Evolutionary conservation across 2,113 vertebrate genomes (phyloP).

Genomic region (Isurus oxyrinchus): DNA sequence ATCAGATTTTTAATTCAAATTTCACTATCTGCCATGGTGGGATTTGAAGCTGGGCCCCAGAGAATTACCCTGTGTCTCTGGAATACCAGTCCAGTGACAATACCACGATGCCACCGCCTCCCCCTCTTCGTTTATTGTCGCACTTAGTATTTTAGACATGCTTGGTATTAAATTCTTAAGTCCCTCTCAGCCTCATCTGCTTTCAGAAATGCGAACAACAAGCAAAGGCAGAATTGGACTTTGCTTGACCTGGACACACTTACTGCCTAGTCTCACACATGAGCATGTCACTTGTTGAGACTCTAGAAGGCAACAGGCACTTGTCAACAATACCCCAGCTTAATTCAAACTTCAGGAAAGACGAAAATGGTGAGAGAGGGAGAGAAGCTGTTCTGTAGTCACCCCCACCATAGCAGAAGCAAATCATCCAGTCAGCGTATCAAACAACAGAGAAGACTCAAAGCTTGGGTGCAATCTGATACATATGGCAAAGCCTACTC

Average conservation of each 20-base stretch:
- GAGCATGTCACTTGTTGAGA: neutral
- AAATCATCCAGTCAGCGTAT: neutral
- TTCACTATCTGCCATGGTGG: too few relatives aligned
- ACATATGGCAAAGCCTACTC: neutral
- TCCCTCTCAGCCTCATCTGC: neutral
- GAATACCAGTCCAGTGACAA: too few relatives aligned
- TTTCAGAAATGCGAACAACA: neutral
- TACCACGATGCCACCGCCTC: too few relatives aligned
- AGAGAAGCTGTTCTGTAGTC: neutral
- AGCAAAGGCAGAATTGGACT: neutral
- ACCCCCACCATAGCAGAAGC: neutral
- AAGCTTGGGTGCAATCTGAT: neutral
- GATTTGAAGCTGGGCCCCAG: too few relatives aligned
- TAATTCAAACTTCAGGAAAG: neutral
- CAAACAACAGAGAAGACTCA: neutral
- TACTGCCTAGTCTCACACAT: neutral
- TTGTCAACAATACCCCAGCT: neutral
- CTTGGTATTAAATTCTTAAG: neutral
- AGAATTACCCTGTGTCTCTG: too few relatives aligned
- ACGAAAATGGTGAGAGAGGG: neutral
- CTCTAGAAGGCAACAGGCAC: neutral
- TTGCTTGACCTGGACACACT: too few relatives aligned
- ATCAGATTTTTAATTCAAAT: too few relatives aligned
- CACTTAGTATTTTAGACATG: neutral
- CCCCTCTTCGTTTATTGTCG: too few relatives aligned